Conservation (phyloP, 2,113 vertebrate species). For the Zapus hudsonius region DNA sequence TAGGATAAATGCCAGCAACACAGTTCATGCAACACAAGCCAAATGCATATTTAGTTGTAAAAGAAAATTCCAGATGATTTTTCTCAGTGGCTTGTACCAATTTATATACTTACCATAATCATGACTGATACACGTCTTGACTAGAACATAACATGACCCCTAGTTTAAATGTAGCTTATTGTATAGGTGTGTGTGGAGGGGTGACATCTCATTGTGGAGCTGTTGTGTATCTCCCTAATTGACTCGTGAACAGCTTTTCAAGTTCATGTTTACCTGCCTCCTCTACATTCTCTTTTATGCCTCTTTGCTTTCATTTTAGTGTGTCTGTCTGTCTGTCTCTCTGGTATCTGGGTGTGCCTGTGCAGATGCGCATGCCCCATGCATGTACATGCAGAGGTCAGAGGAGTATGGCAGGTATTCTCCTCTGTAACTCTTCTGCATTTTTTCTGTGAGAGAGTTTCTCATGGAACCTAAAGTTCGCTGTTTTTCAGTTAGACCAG, state of each 20-base stretch:
- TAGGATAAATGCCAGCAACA: slow-evolving; percentile 2
- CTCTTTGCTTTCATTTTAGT: neutral
- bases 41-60: slow-evolving; percentile 19
- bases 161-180: neutral
- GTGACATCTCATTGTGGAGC: neutral
- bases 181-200: neutral
- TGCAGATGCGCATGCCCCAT: too few relatives aligned
- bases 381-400: too few relatives aligned
- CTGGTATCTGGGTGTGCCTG: too few relatives aligned
- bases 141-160: neutral
- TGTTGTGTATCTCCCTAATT: neutral
- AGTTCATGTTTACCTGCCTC: neutral
- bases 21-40: neutral
- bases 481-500: too few relatives aligned
- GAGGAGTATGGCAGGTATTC: too few relatives aligned
- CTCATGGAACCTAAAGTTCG: too few relatives aligned
- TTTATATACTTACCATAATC: neutral
- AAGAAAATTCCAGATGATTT: neutral
- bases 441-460: too few relatives aligned
- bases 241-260: neutral
- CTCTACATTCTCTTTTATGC: neutral
- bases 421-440: too few relatives aligned
- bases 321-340: too few relatives aligned
- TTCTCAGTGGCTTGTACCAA: neutral
- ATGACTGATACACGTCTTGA: neutral